Conservation (phyloP, 2,888 invertebrate genomes). For the Coelinius sp. region DNA sequence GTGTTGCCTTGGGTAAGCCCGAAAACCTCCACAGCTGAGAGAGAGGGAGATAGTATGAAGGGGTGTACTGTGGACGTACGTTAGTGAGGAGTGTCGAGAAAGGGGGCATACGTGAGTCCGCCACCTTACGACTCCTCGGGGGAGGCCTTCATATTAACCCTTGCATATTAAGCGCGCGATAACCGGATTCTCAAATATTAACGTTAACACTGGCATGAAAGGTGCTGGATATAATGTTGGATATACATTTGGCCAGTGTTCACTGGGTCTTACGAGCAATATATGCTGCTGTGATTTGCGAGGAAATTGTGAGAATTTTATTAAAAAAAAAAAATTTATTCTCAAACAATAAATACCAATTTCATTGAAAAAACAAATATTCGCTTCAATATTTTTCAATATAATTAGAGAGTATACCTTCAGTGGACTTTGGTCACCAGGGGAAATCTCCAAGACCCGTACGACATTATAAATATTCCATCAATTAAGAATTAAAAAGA, state of each 20-base stretch:
- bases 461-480: conserved; percentile 66
- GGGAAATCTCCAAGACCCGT: conserved; percentile 62
- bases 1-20: conserved; percentile 29
- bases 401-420: conserved; percentile 53
- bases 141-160: conserved; percentile 70
- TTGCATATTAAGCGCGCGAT: conserved; percentile 68
- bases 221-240: neutral
- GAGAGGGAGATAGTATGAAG: conserved; percentile 55
- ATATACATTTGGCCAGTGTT: neutral
- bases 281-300: neutral
- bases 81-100: conserved; percentile 41
- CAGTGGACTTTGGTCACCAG: conserved; percentile 58
- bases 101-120: conserved; percentile 63
- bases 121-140: conserved; percentile 70
- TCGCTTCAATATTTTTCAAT: conserved; percentile 65
- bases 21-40: neutral
- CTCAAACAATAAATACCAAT: too few species aligned
- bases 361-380: too few species aligned
- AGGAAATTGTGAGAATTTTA: too few species aligned
- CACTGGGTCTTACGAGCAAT: conserved; percentile 27
- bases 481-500: conserved; percentile 62
- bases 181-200: conserved; percentile 69
- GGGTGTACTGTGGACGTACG: conserved; percentile 62
- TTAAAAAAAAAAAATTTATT: conserved; percentile 58
- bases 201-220: conserved; percentile 56